A percentile compares a stretch with the other conserved stretches of the same genome.
Conservation (phyloP, 1,140 invertebrate genomes). For the Drosophila yakuba region DNA sequence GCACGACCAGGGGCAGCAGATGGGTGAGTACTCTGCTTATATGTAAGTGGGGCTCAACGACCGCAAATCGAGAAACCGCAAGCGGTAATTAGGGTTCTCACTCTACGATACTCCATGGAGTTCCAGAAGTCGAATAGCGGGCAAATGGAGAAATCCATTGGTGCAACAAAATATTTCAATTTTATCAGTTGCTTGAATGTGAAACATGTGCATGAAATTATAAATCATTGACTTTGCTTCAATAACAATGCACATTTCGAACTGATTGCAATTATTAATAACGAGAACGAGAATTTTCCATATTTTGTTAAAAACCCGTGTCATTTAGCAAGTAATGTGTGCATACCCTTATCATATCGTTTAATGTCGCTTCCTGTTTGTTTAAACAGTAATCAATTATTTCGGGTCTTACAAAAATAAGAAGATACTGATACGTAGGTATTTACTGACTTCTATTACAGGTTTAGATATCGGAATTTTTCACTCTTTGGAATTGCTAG, state of each 20-base stretch:
- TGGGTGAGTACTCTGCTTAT: slow-evolving; percentile 88
- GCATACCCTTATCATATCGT: no score
- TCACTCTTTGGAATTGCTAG: no score
- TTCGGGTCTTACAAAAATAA: no score
- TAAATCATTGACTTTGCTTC: background rate
- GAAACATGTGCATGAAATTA: background rate
- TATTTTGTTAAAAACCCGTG: background rate
- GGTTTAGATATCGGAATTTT: no score
- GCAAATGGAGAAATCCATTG: background rate
- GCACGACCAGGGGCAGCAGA: slow-evolving; percentile 91
- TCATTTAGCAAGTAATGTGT: no score
- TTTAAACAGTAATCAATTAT: no score
- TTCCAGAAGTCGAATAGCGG: background rate
- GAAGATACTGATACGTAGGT: no score
- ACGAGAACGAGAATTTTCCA: background rate
- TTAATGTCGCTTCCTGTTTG: no score
- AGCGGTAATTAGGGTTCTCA: slow-evolving; percentile 4
- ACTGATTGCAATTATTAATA: background rate
- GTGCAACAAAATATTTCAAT: background rate
- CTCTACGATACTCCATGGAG: background rate
- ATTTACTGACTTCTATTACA: no score
- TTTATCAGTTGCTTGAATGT: background rate
- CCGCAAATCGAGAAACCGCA: slow-evolving; percentile 3
- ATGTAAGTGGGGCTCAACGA: background rate
- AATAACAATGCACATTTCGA: background rate